phyloP scores from a whole-genome alignment of 2,888 invertebrate genomes.

The Trissonchulus latispiculum region DNA sequence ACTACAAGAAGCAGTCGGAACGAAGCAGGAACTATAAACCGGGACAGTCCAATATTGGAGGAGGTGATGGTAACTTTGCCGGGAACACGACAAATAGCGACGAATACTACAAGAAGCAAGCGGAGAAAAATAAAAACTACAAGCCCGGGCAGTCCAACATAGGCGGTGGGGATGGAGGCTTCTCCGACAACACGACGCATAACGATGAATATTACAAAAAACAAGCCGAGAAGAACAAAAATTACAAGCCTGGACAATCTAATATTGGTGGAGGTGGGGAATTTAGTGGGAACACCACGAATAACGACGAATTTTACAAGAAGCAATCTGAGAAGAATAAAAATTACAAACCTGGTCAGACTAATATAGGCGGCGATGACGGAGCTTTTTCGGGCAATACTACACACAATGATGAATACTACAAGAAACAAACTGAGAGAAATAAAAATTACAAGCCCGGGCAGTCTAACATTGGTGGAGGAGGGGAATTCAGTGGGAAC shows the following conservation, averaged over 20 bases:
- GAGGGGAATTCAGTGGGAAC: background rate
- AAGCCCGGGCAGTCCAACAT: background rate
- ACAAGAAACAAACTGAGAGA: background rate
- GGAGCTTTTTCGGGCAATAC: background rate
- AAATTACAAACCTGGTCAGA: background rate
- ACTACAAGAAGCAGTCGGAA: background rate
- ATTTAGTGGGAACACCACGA: conserved; percentile 6
- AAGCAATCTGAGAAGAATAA: background rate
- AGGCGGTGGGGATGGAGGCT: background rate
- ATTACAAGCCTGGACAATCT: background rate
- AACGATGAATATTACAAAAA: background rate
- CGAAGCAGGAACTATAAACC: background rate
- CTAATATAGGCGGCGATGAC: background rate
- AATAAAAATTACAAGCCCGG: background rate
- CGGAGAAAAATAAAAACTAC: background rate
- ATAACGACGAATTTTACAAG: background rate
- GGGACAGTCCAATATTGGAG: background rate
- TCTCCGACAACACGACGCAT: background rate
- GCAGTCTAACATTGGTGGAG: background rate
- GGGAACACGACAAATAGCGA: background rate
- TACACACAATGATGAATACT: conserved; percentile 3
- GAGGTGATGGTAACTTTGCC: background rate
- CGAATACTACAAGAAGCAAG: background rate
- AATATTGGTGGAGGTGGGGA: conserved; percentile 3
- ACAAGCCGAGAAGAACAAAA: background rate